Percentiles rank a stretch among this genome's conserved stretches.
Evolutionary conservation across 2,113 vertebrate species (phyloP).

Genomic region (Thalassarche chlororhynchos): DNA sequence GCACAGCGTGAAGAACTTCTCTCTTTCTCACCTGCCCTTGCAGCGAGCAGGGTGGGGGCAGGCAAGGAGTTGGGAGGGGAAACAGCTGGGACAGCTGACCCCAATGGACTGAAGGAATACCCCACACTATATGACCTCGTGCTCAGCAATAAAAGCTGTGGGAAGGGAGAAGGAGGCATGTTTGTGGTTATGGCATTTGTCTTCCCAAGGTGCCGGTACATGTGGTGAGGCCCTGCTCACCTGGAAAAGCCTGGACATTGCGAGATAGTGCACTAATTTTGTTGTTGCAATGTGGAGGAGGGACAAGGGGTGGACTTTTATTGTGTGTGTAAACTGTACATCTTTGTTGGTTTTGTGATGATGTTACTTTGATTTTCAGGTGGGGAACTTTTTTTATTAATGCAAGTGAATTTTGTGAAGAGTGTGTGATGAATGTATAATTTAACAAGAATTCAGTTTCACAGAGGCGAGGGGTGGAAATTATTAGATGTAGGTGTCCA

Average conservation of each 20-base stretch:
- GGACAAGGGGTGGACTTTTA: neutral
- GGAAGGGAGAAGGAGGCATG: neutral
- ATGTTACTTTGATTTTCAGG: neutral
- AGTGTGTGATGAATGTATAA: neutral
- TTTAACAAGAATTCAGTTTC: neutral
- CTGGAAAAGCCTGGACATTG: neutral
- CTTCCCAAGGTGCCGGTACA: neutral
- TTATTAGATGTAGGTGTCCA: neutral
- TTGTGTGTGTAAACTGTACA: neutral
- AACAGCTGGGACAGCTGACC: neutral
- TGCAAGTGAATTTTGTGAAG: neutral
- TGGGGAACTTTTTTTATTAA: neutral
- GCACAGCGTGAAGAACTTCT: neutral
- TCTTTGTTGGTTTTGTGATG: neutral
- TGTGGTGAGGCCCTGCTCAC: neutral
- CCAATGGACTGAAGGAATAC: fast-evolving
- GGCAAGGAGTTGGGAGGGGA: neutral
- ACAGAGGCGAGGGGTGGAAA: neutral
- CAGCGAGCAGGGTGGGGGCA: fast-evolving
- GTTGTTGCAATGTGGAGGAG: neutral
- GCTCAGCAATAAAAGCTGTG: neutral
- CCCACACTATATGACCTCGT: too few relatives aligned
- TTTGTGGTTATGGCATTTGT: neutral
- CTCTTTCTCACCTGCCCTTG: neutral
- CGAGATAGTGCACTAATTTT: neutral